Conservation (phyloP, 2,113 vertebrate genomes). For the Herpetotheres cachinnans region DNA sequence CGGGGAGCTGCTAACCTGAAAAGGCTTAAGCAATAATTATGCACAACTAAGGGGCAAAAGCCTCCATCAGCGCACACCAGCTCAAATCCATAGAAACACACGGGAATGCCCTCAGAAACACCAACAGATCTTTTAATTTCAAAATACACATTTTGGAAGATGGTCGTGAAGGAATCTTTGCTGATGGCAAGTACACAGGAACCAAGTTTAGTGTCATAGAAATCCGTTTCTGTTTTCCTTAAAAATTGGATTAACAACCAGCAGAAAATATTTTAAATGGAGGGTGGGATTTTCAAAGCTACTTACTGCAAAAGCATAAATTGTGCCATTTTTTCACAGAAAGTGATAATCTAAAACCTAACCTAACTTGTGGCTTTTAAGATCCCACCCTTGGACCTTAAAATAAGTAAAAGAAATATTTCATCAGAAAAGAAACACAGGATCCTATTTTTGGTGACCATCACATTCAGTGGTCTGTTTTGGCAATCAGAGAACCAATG, state of each 20-base stretch:
- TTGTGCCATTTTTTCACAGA: background rate
- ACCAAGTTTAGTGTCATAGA: background rate
- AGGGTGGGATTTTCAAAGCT: background rate
- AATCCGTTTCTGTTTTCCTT: background rate
- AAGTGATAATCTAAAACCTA: background rate
- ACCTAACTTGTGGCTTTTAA: background rate
- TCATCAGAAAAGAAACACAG: background rate
- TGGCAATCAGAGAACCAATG: background rate
- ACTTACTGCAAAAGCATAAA: background rate
- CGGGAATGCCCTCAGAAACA: background rate
- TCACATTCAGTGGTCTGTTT: background rate
- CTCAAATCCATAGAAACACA: background rate
- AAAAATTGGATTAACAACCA: background rate
- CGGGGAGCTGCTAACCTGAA: background rate
- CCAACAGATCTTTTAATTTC: background rate
- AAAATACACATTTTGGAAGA: background rate
- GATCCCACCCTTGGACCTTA: background rate
- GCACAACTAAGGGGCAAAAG: background rate
- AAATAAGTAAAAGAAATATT: background rate
- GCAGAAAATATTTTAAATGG: background rate
- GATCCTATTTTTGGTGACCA: background rate
- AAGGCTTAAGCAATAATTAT: background rate
- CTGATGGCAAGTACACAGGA: background rate
- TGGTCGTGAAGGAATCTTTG: background rate
- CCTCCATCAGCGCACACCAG: background rate